phyloP scores from a whole-genome alignment of 2,113 vertebrate species.

The Chlamydotis undulata region DNA sequence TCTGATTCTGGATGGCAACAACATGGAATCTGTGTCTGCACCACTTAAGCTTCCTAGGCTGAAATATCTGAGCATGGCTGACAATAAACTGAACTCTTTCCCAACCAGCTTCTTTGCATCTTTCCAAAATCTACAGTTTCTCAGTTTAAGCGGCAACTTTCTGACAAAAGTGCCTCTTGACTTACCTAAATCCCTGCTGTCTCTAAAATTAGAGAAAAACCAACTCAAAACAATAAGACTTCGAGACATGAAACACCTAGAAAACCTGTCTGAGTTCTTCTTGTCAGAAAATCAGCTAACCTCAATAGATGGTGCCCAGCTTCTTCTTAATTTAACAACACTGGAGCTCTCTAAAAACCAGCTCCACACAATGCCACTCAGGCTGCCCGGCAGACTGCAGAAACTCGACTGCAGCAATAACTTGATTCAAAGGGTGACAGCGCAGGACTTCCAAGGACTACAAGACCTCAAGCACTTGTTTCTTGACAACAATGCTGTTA shows the following conservation, averaged over 20 bases:
- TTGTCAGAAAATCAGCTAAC: conserved; percentile 80
- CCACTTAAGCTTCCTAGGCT: conserved; percentile 71
- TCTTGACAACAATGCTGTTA: conserved; percentile 81
- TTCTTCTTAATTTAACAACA: conserved; percentile 76
- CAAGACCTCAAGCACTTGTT: conserved; percentile 82
- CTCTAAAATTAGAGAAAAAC: conserved; percentile 83
- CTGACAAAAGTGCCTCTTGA: conserved; percentile 75
- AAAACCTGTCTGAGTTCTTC: conserved; percentile 77
- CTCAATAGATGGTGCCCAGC: conserved; percentile 77
- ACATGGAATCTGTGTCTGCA: conserved; percentile 70
- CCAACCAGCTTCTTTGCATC: conserved; percentile 71
- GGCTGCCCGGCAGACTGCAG: conserved; percentile 74
- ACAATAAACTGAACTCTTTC: conserved; percentile 75
- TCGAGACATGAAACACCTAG: conserved; percentile 76
- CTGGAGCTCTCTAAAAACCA: conserved; percentile 81
- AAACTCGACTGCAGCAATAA: conserved; percentile 85
- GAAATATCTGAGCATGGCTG: conserved; percentile 74
- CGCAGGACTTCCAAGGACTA: conserved; percentile 75
- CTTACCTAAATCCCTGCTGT: conserved; percentile 77
- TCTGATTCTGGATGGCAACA: conserved; percentile 79
- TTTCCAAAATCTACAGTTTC: conserved; percentile 73
- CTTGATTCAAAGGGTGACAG: conserved; percentile 75
- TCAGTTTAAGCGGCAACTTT: conserved; percentile 80
- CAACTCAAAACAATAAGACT: conserved; percentile 73
- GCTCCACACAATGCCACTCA: conserved; percentile 71